A percentile compares a stretch with the other conserved stretches of the same genome.
Conservation (phyloP, 2,113 vertebrate species). For the Cochlearius cochlearius region DNA sequence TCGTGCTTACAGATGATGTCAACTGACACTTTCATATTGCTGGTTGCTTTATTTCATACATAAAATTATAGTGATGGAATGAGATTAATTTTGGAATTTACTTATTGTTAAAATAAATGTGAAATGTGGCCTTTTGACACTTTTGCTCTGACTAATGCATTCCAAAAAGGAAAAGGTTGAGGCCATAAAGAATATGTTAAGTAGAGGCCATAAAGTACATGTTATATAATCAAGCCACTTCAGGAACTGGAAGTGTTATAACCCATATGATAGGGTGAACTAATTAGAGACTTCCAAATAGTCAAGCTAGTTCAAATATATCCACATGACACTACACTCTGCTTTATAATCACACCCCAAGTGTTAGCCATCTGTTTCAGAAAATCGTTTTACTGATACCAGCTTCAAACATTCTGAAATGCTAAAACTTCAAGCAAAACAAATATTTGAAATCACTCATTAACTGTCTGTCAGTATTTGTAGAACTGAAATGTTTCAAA, state of each 20-base stretch:
- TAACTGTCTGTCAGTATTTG: not conserved
- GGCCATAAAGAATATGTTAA: not conserved
- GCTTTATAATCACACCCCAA: constrained; percentile 19
- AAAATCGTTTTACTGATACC: not conserved
- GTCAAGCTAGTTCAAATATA: not conserved
- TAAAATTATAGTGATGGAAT: not conserved
- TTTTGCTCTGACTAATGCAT: not conserved
- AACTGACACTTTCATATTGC: not conserved
- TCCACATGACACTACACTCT: not conserved
- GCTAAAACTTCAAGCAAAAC: not conserved
- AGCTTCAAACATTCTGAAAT: not conserved
- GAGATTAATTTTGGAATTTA: not conserved
- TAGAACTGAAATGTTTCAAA: not conserved
- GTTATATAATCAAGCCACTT: not conserved
- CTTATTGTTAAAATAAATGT: not conserved
- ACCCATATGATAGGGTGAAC: not conserved
- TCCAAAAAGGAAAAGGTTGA: not conserved
- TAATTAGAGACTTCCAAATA: constrained; percentile 17
- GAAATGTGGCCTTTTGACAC: not conserved
- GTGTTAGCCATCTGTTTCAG: constrained; percentile 36
- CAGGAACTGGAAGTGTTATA: not conserved
- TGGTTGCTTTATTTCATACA: not conserved
- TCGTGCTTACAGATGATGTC: not conserved
- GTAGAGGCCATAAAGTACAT: not conserved
- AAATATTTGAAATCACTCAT: not conserved